Conservation (phyloP, 2,797 vertebrate species). For the Myotis findleyi region DNA sequence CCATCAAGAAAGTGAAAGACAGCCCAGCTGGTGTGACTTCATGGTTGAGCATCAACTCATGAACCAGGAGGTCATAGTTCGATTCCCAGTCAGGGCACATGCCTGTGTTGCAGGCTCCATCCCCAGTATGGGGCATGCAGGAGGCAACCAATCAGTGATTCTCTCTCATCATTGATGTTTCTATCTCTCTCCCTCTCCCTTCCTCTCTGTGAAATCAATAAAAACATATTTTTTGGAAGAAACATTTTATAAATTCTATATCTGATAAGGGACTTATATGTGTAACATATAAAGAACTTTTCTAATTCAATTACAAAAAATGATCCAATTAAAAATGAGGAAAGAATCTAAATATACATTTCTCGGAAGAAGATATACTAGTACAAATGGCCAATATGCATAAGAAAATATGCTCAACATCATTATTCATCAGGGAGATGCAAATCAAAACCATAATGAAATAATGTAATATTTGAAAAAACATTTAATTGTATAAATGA, state of each 20-base stretch:
- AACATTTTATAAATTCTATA: background rate
- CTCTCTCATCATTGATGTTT: background rate
- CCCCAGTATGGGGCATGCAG: background rate
- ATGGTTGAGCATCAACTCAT: background rate
- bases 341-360: constrained; percentile 5
- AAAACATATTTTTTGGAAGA: background rate
- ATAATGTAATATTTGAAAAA: background rate
- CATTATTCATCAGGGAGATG: constrained; percentile 14
- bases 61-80: background rate
- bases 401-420: background rate
- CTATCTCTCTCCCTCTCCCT: background rate
- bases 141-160: background rate
- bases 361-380: constrained; percentile 6
- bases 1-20: constrained; percentile 20
- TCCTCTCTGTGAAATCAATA: background rate
- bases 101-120: background rate
- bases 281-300: background rate
- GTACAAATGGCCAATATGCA: background rate
- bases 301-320: constrained; percentile 52
- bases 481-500: background rate
- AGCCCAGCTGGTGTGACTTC: background rate
- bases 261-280: constrained; percentile 28
- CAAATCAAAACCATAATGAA: constrained; percentile 44
- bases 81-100: background rate
- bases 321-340: constrained; percentile 8